These are phyloP conservation scores for Dynastes tityus DNA, from an alignment of 2,888 invertebrate species.

Conservation along the genomic window DNA sequence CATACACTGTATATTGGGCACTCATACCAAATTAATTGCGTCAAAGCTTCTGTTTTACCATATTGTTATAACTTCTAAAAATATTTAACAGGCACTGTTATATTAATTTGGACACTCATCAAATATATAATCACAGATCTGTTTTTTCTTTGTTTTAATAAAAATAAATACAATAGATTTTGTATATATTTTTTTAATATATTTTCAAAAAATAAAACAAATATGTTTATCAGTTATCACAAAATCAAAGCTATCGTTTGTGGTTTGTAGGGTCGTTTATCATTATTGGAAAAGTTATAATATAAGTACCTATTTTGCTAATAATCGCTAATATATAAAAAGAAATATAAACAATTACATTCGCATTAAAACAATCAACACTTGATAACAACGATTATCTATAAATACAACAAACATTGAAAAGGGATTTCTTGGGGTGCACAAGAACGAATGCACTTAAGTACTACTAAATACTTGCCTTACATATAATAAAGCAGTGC, in stretches of 20 bases:
- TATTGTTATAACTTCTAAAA: background rate
- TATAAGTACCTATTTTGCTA: background rate
- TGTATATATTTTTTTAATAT: background rate
- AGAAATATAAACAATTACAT: no score
- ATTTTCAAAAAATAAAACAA: slow-evolving; percentile 2
- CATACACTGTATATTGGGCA: no score
- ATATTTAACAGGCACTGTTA: slow-evolving; percentile 38
- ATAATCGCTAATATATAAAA: no score
- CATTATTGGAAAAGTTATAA: background rate
- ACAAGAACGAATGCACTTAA: no score
- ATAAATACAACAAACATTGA: no score
- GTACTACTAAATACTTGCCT: no score
- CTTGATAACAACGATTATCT: no score
- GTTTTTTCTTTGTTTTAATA: background rate
- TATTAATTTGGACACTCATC: slow-evolving; percentile 36
- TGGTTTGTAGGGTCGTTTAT: background rate
- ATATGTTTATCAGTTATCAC: background rate
- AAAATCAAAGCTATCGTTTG: background rate
- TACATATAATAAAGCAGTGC: no score
- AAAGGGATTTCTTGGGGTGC: no score
- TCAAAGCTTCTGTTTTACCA: background rate
- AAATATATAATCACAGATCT: slow-evolving; percentile 34
- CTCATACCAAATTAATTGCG: no score
- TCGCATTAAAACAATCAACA: no score
- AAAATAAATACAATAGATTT: slow-evolving; percentile 4